Conservation (phyloP, 2,797 vertebrate species). For the Pogonophryne albipinna region DNA sequence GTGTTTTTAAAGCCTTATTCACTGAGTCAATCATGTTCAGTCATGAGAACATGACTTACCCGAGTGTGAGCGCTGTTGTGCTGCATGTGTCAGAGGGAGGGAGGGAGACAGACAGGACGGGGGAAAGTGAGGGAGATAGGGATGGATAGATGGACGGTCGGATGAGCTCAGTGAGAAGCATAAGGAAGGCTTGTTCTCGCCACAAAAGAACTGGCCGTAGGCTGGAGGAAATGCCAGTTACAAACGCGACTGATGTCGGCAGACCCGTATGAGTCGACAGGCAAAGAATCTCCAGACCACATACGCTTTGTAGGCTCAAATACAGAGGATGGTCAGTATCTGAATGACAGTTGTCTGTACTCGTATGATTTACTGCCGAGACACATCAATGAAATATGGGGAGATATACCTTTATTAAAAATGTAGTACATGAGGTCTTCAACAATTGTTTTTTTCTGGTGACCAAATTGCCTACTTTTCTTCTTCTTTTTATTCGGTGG, state of each 20-base stretch:
- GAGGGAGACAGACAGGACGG: slow-evolving; percentile 55
- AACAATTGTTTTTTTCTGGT: slow-evolving; percentile 16
- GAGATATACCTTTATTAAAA: slow-evolving; percentile 29
- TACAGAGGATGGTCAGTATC: slow-evolving; percentile 62
- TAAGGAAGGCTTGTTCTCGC: slow-evolving; percentile 83
- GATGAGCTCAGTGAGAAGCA: slow-evolving; percentile 83
- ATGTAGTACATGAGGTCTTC: slow-evolving; percentile 22
- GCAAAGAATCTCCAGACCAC: slow-evolving; percentile 78
- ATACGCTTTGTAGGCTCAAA: slow-evolving; percentile 55
- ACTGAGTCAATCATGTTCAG: slow-evolving; percentile 79
- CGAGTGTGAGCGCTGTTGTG: slow-evolving; percentile 59
- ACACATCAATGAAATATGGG: slow-evolving; percentile 28
- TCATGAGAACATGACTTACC: slow-evolving; percentile 82
- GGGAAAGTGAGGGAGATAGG: slow-evolving; percentile 61
- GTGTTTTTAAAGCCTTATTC: slow-evolving; percentile 77
- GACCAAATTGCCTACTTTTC: slow-evolving; percentile 30
- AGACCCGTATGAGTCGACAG: slow-evolving; percentile 80
- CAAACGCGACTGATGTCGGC: slow-evolving; percentile 79
- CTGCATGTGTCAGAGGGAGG: slow-evolving; percentile 71
- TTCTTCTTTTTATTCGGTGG: slow-evolving; percentile 30
- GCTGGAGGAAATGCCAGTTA: slow-evolving; percentile 84
- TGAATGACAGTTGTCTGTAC: slow-evolving; percentile 70
- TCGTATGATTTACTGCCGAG: slow-evolving; percentile 61
- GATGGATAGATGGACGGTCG: slow-evolving; percentile 69
- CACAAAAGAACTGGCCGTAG: slow-evolving; percentile 83